Evolutionary conservation across 1,140 invertebrate species (phyloP).

Genomic region (Drosophila santomea): DNA sequence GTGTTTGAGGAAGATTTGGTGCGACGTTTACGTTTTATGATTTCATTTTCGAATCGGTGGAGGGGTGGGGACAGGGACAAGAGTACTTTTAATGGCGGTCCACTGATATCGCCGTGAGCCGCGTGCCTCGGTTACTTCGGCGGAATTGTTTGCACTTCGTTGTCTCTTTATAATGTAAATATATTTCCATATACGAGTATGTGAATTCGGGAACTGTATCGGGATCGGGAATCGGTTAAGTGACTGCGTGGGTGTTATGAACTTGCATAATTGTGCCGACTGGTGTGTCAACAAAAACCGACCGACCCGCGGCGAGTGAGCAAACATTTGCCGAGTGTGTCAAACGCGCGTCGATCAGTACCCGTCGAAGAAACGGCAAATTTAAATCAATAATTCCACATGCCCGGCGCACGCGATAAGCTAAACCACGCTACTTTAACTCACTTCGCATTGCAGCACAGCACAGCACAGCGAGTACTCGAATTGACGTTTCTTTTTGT

Average conservation of each 20-base stretch:
- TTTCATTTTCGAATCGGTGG: slow-evolving; percentile 6
- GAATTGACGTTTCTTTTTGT: background rate
- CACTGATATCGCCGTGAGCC: slow-evolving; percentile 62
- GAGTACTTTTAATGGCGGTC: slow-evolving; percentile 6
- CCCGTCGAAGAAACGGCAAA: slow-evolving; percentile 15
- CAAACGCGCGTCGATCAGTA: slow-evolving; percentile 71
- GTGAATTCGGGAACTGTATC: slow-evolving; percentile 20
- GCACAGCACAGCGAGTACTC: background rate
- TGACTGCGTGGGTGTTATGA: slow-evolving; percentile 74
- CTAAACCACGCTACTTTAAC: background rate
- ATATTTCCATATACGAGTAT: slow-evolving; percentile 10
- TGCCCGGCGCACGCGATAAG: slow-evolving; percentile 47
- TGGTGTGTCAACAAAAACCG: slow-evolving; percentile 58
- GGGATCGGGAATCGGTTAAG: slow-evolving; percentile 47
- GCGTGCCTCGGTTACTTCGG: slow-evolving; percentile 37
- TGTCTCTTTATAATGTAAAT: slow-evolving; percentile 59
- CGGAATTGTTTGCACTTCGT: slow-evolving; percentile 58
- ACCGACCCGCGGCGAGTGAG: slow-evolving; percentile 36
- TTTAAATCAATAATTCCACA: slow-evolving; percentile 72
- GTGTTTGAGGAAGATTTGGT: slow-evolving; percentile 76
- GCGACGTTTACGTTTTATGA: slow-evolving; percentile 53
- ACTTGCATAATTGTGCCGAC: slow-evolving; percentile 79
- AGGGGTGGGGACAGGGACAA: background rate
- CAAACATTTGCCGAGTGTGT: slow-evolving; percentile 81
- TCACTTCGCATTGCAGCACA: slow-evolving; percentile 1